Evolutionary conservation across 2,888 invertebrate species (phyloP), one percentile per base, ranked within the genome.

Genomic region (Salticus scenicus): DNA sequence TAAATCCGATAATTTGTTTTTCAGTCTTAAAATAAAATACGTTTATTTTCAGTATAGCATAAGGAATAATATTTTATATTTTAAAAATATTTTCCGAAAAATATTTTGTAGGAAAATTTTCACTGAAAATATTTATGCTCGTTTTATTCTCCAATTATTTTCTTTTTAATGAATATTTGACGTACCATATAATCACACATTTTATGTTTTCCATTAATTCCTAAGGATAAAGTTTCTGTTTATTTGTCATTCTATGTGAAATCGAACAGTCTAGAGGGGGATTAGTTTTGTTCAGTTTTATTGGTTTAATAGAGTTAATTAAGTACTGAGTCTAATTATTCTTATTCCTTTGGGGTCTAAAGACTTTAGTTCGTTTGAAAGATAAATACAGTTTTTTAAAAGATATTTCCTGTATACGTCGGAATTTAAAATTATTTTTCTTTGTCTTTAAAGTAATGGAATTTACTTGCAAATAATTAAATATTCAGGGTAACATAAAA

Each of bases 241-340:
- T 17, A 47, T 47, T 47, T 47, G 17, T 17, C 47, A 2, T 17
- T 47, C 47, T n/a, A 47, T 17, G 47, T 17, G 47, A 2, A 47
- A 47, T 47, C 14, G 17, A 12, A 57, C 57, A 57, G 24, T 57
- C 24, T 57, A 17, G 24, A 24, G 7, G 24, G 7, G 57, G 57
- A 57, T 57, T 57, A 57, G 0, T 57, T 57, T 24, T 57, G 57
- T 57, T 24, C 12, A 57, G 57, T 57, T 57, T 57, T 57, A 57
- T 57, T 24, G 64, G 66, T 80, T 73, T 47, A 73, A 66, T 64
- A 73, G 66, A 28, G 72, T 73, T 80, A 80, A 80, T 80, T 80
- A 80, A 67, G 67, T 67, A 80, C 66, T 51, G 63, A 31, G 73
- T 47, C 66, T 80, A 80, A 80, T 80, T 80, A 80, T 67, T 73